Evolutionary conservation across 1,140 invertebrate species (phyloP), one percentile per base, ranked within the genome.

Genomic region (Tetramorium alpestre): DNA sequence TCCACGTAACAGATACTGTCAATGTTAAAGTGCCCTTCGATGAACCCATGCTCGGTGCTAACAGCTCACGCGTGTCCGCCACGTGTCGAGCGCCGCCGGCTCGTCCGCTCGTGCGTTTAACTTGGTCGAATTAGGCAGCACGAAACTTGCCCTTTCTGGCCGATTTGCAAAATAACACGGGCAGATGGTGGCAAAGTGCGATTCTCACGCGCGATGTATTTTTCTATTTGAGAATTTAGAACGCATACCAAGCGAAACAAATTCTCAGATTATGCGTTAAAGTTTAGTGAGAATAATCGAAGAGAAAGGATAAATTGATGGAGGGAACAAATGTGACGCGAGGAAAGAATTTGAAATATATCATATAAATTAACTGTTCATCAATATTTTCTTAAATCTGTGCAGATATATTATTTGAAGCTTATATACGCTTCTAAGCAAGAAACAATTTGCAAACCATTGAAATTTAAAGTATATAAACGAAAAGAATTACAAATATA

Each of bases 31-130:
- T 60, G 54, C 80, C 49, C 58, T 84, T 84, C 41, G 49, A 28
- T 54, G 69, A 70, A 58, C 25, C 54, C 67, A 82, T 41, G 25
- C 44, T 75, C 18, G 41, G 87, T 85, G 92, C 64, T 92, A 92
- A 93, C 92, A 89, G 92, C 78, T 80, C 70, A 78, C 92, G 90
- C 92, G 92, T 93, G 92, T 85, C 88, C 18, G 92, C 64, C 92
- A 92, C 92, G 92, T 93, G 92, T 80, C 86, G 70, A 25, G 41
- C 77, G 77, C 51, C 56, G 51, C 54, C 87, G 51, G 87, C 77
- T 70, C 47, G 69, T 67, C 86, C 89, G 78, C 80, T 75, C 65
- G 56, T 70, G 85, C 89, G 85, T 88, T 92, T 91, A 92, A 91
- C 89, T 91, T 77, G 65, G 73, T 51, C 82, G 90, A 92, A 92